A percentile compares a stretch with the other conserved stretches of the same genome.
Conservation (phyloP, 2,888 invertebrate genomes). For the Watsonalla cultraria region DNA sequence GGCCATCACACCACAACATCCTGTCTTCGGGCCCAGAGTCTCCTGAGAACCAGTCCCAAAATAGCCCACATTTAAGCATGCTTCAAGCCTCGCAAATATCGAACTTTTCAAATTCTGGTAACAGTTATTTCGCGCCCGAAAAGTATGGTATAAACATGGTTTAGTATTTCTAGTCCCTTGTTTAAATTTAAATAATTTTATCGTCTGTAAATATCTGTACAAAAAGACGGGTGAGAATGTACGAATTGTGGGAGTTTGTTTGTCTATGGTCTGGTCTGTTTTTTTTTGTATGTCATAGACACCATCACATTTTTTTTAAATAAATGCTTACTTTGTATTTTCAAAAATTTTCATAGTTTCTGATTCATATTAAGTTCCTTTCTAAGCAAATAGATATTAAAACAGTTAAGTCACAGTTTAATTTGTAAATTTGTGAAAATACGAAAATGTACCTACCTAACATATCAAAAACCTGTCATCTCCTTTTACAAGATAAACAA, state of each 20-base stretch:
- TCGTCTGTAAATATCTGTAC: conserved; percentile 31
- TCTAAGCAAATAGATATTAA: background rate
- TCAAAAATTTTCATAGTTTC: conserved; percentile 23
- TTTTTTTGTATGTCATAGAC: background rate
- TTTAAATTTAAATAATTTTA: conserved; percentile 24
- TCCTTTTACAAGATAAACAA: conserved; percentile 30
- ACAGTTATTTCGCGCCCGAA: conserved; percentile 73
- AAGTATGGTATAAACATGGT: conserved; percentile 78
- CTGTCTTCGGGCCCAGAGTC: conserved; percentile 67
- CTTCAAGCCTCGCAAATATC: conserved; percentile 72
- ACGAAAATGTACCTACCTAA: conserved; percentile 49
- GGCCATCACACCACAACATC: conserved; percentile 71
- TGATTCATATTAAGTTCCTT: conserved; percentile 11
- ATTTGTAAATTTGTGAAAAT: conserved; percentile 31
- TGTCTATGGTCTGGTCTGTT: conserved; percentile 15
- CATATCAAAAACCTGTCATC: conserved; percentile 20
- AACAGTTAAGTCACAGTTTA: conserved; percentile 10
- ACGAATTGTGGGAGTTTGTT: conserved; percentile 17
- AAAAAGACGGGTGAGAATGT: conserved; percentile 8
- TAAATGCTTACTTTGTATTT: conserved; percentile 29
- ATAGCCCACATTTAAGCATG: conserved; percentile 69
- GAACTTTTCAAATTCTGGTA: conserved; percentile 73
- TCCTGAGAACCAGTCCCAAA: conserved; percentile 68
- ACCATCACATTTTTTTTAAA: background rate
- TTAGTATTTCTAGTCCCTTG: conserved; percentile 65